Evolutionary conservation across 2,888 invertebrate genomes (phyloP), one percentile per base, ranked within the genome.

Genomic region (Ectemnius lituratus): DNA sequence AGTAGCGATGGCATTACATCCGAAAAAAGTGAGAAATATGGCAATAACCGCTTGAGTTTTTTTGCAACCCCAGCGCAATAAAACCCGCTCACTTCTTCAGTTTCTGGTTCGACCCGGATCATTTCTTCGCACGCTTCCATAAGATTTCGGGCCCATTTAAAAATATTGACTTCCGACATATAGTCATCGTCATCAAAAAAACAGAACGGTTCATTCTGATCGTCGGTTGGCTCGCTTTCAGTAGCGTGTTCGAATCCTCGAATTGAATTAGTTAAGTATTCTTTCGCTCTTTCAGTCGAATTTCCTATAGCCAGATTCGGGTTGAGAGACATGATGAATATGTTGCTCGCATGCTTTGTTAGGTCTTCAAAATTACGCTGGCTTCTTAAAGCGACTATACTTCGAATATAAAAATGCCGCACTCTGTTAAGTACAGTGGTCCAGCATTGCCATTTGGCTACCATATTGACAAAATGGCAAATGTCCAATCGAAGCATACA

Each of bases 21-120:
- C 3, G 64, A 57, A 59, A 61, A 73, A 27, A 75, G 58, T 11
- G 67, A 60, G 45, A 70, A 66, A 60, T 77, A 77, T 13, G 66
- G 66, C 14, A 74, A 45, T 18, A 77, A 27, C 28, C 46, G 18
- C 58, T 69, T 74, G 2, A 69, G 47, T 52, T 67, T 74, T 18
- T 57, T 59, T 16, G 67, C 72, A 46, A 75, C 52, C 3, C 18
- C 61, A 5, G 67, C 63, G 45, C 64, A 46, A 62, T 64, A 57
- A 52, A 63, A 74, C 13, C 62, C 65, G 45, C 69, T 77, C 13
- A 75, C 46, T 28, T 70, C 65, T 20, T 64, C 59, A 18, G 49
- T n/a, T 57, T 52, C 61, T 3, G 27, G 16, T 58, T 58, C 66
- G 3, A 23, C 52, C 23, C 18, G 18, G 2, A 59, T 56, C 2